These are phyloP conservation scores for Hucho hucho DNA, from an alignment of 2,113 vertebrate genomes.

Conservation along the genomic window DNA sequence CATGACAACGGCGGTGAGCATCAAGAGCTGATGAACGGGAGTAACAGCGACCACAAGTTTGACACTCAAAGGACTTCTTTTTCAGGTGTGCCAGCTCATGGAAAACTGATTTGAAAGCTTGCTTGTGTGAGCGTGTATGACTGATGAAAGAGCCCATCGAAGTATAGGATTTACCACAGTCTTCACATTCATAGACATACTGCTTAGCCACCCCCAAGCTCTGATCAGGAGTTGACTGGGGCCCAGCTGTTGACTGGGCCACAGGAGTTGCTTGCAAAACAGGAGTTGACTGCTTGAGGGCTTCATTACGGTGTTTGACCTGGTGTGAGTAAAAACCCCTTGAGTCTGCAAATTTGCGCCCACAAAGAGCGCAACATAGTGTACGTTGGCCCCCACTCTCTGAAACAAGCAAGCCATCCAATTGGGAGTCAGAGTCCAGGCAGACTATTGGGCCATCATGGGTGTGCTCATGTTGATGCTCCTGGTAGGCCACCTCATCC, in stretches of 20 bases:
- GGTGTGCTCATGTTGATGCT: conserved; percentile 62
- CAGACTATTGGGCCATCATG: conserved; percentile 51
- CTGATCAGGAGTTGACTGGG: neutral
- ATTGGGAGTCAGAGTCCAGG: conserved; percentile 53
- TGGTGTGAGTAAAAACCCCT: conserved; percentile 64
- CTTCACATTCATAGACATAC: conserved; percentile 63
- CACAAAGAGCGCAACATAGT: conserved; percentile 64
- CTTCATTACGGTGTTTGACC: conserved; percentile 52
- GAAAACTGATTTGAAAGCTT: conserved; percentile 74
- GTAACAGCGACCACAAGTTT: conserved; percentile 73
- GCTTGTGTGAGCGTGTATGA: conserved; percentile 73
- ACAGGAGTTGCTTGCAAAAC: neutral
- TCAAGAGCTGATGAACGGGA: conserved; percentile 78
- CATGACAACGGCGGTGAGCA: conserved; percentile 78
- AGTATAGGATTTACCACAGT: conserved; percentile 72
- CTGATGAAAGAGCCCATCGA: conserved; percentile 72
- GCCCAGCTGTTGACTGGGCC: neutral
- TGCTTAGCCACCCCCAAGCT: conserved; percentile 46
- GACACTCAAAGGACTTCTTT: conserved; percentile 76
- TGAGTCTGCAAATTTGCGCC: conserved; percentile 49
- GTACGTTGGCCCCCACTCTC: conserved; percentile 50
- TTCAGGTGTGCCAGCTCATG: conserved; percentile 71
- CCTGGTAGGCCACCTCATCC: conserved; percentile 60
- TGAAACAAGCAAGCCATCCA: conserved; percentile 48
- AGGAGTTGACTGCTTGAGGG: conserved; percentile 42